Evolutionary conservation across 2,113 vertebrate genomes (phyloP).

Genomic region (Onychorhynchus coronatus): DNA sequence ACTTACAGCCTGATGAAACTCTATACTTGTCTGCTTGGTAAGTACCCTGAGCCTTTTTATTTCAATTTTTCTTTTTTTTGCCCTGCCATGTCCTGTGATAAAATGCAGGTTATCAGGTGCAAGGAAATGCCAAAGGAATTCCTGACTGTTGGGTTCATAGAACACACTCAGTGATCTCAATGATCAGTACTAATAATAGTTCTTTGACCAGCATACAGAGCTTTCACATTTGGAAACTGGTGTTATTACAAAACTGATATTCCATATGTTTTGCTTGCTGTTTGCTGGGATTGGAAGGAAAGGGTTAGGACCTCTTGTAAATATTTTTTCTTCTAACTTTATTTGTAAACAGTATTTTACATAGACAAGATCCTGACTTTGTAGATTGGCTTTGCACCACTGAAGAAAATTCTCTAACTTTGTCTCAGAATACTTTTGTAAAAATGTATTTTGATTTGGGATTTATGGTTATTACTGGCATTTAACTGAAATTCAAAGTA

Average conservation of each 20-base stretch:
- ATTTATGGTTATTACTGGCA: not conserved
- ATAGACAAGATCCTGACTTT: not conserved
- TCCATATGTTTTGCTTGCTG: not conserved
- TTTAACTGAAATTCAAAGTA: not conserved
- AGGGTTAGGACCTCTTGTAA: not conserved
- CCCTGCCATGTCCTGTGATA: not conserved
- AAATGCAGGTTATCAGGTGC: not conserved
- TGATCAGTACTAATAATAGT: not conserved
- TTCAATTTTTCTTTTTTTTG: not conserved
- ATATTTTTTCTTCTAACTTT: not conserved
- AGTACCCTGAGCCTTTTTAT: not conserved
- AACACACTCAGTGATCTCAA: not conserved
- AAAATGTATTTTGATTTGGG: not conserved
- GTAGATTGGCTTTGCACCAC: not conserved
- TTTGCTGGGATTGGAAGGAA: not conserved
- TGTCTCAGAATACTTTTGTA: not conserved
- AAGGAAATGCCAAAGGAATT: not conserved
- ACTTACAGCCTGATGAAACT: slow-evolving; percentile 84
- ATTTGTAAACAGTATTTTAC: not conserved
- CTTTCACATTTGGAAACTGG: not conserved
- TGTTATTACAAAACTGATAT: not conserved
- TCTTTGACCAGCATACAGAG: not conserved
- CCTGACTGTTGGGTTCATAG: not conserved
- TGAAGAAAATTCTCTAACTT: not conserved
- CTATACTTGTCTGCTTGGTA: slow-evolving; percentile 86